These are phyloP conservation scores for Thaleichthys pacificus DNA, from an alignment of 2,797 vertebrate species.

Conservation along the genomic window DNA sequence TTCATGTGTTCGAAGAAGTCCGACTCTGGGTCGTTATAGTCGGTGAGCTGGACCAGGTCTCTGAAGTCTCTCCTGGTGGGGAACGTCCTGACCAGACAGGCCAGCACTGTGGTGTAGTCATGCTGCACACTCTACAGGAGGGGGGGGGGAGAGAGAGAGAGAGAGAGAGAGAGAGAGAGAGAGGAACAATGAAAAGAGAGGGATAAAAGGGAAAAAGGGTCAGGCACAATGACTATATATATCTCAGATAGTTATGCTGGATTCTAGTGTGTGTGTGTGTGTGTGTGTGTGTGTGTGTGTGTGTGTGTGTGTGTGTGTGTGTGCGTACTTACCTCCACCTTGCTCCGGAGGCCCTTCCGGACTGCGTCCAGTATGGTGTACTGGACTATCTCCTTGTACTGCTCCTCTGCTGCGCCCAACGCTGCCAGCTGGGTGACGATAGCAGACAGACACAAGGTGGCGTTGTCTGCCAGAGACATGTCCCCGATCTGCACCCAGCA, in stretches of 20 bases:
- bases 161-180: too few species aligned
- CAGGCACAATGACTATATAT: background rate
- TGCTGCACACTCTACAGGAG: slow-evolving; percentile 83
- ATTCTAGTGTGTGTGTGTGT: background rate
- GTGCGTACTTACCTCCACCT: slow-evolving; percentile 79
- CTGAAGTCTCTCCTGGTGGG: slow-evolving; percentile 84
- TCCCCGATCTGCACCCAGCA: slow-evolving; percentile 82
- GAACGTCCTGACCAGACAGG: slow-evolving; percentile 88
- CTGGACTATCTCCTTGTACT: slow-evolving; percentile 85
- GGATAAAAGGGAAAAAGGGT: background rate
- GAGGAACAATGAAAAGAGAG: background rate
- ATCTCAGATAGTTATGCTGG: background rate
- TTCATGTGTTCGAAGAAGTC: slow-evolving; percentile 99
- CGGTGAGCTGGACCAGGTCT: slow-evolving; percentile 91
- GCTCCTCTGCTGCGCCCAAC: slow-evolving; percentile 72
- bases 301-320: background rate
- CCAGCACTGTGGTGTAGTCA: slow-evolving; percentile 90
- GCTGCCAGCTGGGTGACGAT: slow-evolving; percentile 80
- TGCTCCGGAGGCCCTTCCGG: slow-evolving; percentile 86
- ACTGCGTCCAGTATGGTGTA: slow-evolving; percentile 85
- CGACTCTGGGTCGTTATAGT: slow-evolving; percentile 87
- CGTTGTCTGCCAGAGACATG: slow-evolving; percentile 93
- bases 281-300: background rate
- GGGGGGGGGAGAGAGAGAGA: too few species aligned
- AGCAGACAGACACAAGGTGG: slow-evolving; percentile 84